Evolutionary conservation across 2,888 invertebrate species (phyloP).

Genomic region (Galerucella nymphaeae): DNA sequence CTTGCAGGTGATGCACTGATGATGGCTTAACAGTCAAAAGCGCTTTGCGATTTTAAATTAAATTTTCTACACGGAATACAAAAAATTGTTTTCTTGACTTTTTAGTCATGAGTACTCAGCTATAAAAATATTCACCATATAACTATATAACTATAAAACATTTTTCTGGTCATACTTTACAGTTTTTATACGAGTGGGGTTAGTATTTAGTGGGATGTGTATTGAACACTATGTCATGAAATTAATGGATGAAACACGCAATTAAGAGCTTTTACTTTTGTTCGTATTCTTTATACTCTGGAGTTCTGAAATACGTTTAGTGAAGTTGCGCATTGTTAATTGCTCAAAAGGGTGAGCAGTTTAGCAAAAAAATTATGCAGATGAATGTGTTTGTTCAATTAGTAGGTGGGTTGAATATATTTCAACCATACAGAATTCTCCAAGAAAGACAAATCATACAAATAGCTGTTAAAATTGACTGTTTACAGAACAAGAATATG

Average conservation of each 20-base stretch:
- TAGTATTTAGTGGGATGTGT: no score
- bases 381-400: slow-evolving; percentile 1
- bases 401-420: not conserved
- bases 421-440: not conserved
- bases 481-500: no score
- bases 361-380: slow-evolving; percentile 5
- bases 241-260: not conserved
- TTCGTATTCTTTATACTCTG: not conserved
- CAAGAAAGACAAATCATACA: no score
- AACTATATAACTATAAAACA: no score
- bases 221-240: not conserved
- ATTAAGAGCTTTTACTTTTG: not conserved
- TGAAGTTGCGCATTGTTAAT: slow-evolving; percentile 17
- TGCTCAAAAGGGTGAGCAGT: slow-evolving; percentile 17
- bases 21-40: no score
- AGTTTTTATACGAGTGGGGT: not conserved
- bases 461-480: no score
- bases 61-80: no score
- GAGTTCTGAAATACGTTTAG: not conserved
- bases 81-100: no score
- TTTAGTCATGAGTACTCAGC: no score
- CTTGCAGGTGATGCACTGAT: no score
- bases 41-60: no score
- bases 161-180: not conserved
- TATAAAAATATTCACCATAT: no score